Evolutionary conservation across 2,888 invertebrate genomes (phyloP).

Genomic region (Eupithecia subumbrata): DNA sequence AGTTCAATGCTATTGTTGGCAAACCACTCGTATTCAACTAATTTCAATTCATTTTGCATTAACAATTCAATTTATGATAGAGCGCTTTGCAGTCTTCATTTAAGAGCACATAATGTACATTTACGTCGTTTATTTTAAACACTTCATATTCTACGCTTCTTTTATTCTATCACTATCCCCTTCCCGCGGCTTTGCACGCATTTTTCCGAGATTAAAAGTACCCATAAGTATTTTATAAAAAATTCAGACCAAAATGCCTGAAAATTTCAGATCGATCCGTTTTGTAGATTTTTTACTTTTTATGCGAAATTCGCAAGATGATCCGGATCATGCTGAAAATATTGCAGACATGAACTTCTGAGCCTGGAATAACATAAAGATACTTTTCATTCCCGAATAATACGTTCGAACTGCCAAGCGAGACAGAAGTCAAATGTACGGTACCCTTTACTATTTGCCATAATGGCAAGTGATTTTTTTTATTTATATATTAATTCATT

Average conservation of each 20-base stretch:
- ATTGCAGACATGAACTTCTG: no score
- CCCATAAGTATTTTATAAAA: neutral
- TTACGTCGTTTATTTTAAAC: neutral
- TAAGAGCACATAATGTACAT: neutral
- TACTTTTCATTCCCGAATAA: no score
- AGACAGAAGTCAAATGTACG: no score
- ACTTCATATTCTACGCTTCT: neutral
- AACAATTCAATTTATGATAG: constrained; percentile 14
- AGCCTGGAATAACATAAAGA: no score
- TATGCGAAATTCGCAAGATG: no score
- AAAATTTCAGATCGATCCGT: neutral
- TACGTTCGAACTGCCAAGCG: no score
- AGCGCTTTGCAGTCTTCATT: constrained; percentile 14
- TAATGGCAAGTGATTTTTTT: no score
- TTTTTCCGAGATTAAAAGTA: neutral
- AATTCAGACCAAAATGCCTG: neutral
- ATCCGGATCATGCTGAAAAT: no score
- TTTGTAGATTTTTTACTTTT: neutral
- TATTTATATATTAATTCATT: no score
- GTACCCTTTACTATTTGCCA: no score
- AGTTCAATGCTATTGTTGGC: constrained; percentile 25
- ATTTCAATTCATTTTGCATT: constrained; percentile 27
- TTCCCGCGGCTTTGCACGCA: no score
- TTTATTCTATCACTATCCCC: neutral
- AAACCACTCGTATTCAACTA: constrained; percentile 19